Percentiles rank a stretch among this genome's conserved stretches.
These are phyloP conservation scores for Athalia circularis DNA, from an alignment of 2,888 invertebrate species.

Conservation along the genomic window DNA sequence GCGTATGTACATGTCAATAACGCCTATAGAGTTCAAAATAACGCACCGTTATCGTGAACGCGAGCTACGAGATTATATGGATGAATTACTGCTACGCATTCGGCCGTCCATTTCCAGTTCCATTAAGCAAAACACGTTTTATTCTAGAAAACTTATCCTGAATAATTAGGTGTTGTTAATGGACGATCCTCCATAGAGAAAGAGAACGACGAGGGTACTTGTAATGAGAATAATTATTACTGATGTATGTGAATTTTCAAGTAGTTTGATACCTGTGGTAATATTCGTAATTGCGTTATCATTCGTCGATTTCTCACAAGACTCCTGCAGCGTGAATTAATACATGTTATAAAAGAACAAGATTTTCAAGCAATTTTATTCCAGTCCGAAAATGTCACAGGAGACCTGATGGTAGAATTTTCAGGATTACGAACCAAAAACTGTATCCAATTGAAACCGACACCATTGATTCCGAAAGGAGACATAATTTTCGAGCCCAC, in stretches of 20 bases:
- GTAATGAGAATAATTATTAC: not conserved
- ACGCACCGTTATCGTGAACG: slow-evolving; percentile 22
- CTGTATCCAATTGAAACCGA: no score
- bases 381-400: no score
- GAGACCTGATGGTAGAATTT: no score
- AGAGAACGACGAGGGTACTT: not conserved
- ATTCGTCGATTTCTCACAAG: not conserved
- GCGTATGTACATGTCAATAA: not conserved
- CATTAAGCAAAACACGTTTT: slow-evolving; percentile 19
- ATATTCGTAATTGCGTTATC: not conserved
- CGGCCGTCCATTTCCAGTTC: slow-evolving; percentile 14
- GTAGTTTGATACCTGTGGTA: no score
- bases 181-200: not conserved
- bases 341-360: no score
- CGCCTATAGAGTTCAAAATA: not conserved
- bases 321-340: no score
- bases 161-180: slow-evolving; percentile 20
- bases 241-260: no score
- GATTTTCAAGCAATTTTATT: not conserved
- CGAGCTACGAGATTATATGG: slow-evolving; percentile 2
- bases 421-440: no score
- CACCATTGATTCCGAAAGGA: no score
- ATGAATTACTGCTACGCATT: slow-evolving; percentile 29
- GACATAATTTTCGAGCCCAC: no score
- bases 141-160: slow-evolving; percentile 9